phyloP scores from a whole-genome alignment of 35 echinoderm and acorn worm species.

The Lytechinus variegatus region DNA sequence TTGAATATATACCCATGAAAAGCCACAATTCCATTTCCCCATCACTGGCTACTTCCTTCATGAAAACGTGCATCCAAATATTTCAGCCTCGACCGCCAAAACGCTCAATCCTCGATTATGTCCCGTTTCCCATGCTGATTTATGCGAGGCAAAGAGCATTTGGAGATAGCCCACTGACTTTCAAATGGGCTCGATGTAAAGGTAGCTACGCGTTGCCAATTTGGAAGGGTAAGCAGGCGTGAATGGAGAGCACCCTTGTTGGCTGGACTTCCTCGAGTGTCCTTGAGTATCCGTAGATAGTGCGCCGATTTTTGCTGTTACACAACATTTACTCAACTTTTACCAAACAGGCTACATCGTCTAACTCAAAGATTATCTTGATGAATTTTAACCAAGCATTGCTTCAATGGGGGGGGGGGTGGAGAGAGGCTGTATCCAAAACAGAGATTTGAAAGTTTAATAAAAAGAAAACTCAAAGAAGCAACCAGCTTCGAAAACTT shows the following conservation, averaged over 20 bases:
- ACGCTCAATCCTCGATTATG: neutral
- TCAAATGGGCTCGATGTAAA: neutral
- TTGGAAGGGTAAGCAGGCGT: slow-evolving; percentile 26
- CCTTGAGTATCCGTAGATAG: neutral
- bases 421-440: too few relatives aligned
- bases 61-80: neutral
- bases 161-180: slow-evolving; percentile 25
- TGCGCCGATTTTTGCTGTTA: neutral
- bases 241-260: neutral
- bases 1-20: neutral
- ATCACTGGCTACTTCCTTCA: neutral
- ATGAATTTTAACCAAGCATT: too few relatives aligned
- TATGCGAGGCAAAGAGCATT: slow-evolving; percentile 20
- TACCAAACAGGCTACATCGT: neutral
- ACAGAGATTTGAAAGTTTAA: too few relatives aligned
- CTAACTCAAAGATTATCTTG: too few relatives aligned
- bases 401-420: too few relatives aligned
- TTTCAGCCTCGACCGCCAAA: neutral
- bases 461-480: too few relatives aligned
- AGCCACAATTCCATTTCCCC: neutral
- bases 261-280: slow-evolving; percentile 22
- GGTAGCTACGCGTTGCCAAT: slow-evolving; percentile 5
- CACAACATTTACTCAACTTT: neutral
- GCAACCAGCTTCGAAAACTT: too few relatives aligned
- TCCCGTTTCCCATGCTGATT: slow-evolving; percentile 16